Evolutionary conservation across 2,888 invertebrate species (phyloP).

Genomic region (Muschampia plurimacula): DNA sequence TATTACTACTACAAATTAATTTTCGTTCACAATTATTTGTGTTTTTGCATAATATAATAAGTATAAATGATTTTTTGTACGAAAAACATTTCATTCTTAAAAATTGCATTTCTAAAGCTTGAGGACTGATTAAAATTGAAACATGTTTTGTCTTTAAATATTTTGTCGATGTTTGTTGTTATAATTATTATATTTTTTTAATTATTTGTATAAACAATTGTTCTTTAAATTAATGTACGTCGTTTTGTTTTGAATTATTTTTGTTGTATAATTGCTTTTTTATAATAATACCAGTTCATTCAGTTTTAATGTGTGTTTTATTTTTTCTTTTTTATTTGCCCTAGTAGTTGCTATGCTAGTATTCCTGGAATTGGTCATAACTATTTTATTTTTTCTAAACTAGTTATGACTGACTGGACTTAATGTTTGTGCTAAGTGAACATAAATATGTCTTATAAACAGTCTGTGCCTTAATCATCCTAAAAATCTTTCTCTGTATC

Average conservation of each 20-base stretch:
- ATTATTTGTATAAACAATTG: slow-evolving; percentile 90
- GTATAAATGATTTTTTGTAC: slow-evolving; percentile 66
- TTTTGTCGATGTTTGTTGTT: slow-evolving; percentile 87
- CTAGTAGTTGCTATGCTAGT: slow-evolving; percentile 70
- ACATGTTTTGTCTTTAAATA: slow-evolving; percentile 85
- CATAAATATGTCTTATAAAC: slow-evolving; percentile 43
- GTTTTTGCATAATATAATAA: slow-evolving; percentile 80
- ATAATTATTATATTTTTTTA: slow-evolving; percentile 88
- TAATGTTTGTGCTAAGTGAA: slow-evolving; percentile 78
- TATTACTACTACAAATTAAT: slow-evolving; percentile 53
- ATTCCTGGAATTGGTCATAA: slow-evolving; percentile 54
- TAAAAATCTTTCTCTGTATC: slow-evolving; percentile 40
- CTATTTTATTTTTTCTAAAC: slow-evolving; percentile 61
- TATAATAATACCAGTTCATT: slow-evolving; percentile 90
- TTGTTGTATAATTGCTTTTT: slow-evolving; percentile 91
- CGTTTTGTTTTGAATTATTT: slow-evolving; percentile 91
- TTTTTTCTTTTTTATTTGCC: slow-evolving; percentile 76
- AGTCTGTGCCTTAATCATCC: slow-evolving; percentile 50
- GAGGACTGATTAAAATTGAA: slow-evolving; percentile 83
- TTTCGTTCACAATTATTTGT: slow-evolving; percentile 57
- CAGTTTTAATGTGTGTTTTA: slow-evolving; percentile 89
- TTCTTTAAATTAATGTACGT: slow-evolving; percentile 92
- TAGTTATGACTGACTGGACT: slow-evolving; percentile 58
- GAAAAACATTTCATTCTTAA: slow-evolving; percentile 77
- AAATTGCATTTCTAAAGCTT: slow-evolving; percentile 84